Conservation (phyloP, 2,113 vertebrate species). For the Paralichthys olivaceus region DNA sequence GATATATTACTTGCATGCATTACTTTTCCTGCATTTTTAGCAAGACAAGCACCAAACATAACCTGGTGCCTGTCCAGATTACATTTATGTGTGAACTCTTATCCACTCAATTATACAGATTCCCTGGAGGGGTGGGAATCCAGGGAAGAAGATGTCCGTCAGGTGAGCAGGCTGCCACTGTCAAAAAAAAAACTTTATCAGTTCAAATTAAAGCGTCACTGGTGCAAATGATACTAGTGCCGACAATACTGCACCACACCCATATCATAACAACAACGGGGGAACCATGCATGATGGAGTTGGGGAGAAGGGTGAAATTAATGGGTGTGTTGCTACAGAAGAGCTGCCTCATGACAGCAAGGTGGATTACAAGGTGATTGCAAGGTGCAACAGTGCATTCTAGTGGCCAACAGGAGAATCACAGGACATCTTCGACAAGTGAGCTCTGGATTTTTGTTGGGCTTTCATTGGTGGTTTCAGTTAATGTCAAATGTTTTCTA, state of each 20-base stretch:
- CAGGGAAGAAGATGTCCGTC: constrained; percentile 54
- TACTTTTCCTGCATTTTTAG: constrained; percentile 1
- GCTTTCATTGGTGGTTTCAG: background rate
- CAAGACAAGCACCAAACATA: background rate
- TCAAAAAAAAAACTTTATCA: constrained; percentile 55
- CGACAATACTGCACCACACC: constrained; percentile 51
- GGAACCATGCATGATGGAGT: constrained; percentile 44
- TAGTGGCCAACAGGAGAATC: constrained; percentile 52
- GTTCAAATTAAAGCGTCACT: constrained; percentile 55
- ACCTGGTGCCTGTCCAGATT: constrained; percentile 33
- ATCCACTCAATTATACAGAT: constrained; percentile 56
- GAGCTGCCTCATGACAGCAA: constrained; percentile 9
- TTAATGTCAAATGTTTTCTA: background rate
- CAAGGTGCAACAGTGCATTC: constrained; percentile 74
- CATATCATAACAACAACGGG: constrained; percentile 57
- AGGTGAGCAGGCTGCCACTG: constrained; percentile 43
- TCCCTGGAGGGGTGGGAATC: constrained; percentile 49
- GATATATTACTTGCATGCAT: background rate
- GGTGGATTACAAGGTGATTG: constrained; percentile 55
- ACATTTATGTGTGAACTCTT: constrained; percentile 66
- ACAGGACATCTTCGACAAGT: background rate
- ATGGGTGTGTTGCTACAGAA: constrained; percentile 56
- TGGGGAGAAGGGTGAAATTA: constrained; percentile 51
- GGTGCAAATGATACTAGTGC: constrained; percentile 51
- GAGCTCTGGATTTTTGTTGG: background rate